A percentile compares a stretch with the other conserved stretches of the same genome.
phyloP scores from a whole-genome alignment of 2,113 vertebrate species.

The Hippoglossus stenolepis region DNA sequence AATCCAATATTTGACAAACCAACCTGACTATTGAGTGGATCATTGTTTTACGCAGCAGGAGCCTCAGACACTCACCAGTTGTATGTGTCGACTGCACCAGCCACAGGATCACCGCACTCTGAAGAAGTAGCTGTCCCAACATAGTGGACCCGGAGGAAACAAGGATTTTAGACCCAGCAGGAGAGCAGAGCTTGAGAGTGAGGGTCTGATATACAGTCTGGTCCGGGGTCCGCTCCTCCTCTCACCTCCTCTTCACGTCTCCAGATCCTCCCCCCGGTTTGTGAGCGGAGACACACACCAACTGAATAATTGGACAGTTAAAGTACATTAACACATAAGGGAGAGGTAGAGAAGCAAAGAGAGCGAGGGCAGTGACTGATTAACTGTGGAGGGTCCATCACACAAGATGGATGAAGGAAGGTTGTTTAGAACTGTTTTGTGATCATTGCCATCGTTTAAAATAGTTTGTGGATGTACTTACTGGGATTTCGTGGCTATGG shows the following conservation, averaged over 20 bases:
- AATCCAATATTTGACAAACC: background rate
- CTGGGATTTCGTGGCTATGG: background rate
- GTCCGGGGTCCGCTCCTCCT: slow-evolving; percentile 57
- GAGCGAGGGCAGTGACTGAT: slow-evolving; percentile 59
- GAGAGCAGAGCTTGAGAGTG: slow-evolving; percentile 10
- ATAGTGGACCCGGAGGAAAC: slow-evolving; percentile 61
- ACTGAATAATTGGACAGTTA: slow-evolving; percentile 65
- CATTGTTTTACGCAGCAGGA: background rate
- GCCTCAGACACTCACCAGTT: slow-evolving; percentile 56
- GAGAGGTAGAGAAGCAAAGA: slow-evolving; percentile 49
- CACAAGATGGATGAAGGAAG: too few relatives aligned
- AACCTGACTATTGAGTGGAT: background rate
- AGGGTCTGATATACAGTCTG: slow-evolving; percentile 61
- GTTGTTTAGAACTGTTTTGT: too few relatives aligned
- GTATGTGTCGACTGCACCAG: slow-evolving; percentile 63
- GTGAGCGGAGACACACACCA: slow-evolving; percentile 11
- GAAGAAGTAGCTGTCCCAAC: slow-evolving; percentile 66
- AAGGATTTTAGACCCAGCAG: slow-evolving; percentile 10
- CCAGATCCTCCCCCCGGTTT: slow-evolving; percentile 19
- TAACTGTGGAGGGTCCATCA: background rate
- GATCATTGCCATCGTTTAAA: too few relatives aligned
- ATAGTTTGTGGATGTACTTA: background rate
- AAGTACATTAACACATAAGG: slow-evolving; percentile 68
- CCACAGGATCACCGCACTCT: slow-evolving; percentile 69
- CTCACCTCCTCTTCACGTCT: slow-evolving; percentile 19